These are phyloP conservation scores for Lophius americanus DNA, from an alignment of 2,797 vertebrate species.

Conservation along the genomic window DNA sequence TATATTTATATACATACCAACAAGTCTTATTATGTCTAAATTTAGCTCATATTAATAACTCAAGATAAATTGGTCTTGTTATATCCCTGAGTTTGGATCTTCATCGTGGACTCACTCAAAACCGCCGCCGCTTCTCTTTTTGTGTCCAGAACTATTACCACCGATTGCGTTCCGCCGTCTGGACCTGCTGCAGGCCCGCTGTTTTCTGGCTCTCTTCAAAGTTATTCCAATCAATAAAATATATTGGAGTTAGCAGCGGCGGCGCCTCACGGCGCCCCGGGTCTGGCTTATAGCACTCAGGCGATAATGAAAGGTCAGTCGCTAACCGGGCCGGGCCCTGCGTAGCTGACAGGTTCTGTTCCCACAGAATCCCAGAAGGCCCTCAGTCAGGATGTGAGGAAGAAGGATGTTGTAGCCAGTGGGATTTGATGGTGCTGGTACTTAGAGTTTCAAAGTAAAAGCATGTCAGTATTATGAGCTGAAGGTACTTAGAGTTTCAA, in stretches of 20 bases:
- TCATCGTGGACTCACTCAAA: not conserved
- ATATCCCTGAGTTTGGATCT: too few species aligned
- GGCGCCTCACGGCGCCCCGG: slow-evolving; percentile 29
- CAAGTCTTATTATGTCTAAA: too few species aligned
- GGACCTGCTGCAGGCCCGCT: slow-evolving; percentile 30
- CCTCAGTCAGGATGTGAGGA: slow-evolving; percentile 26
- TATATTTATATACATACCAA: too few species aligned
- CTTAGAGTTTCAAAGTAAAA: slow-evolving; percentile 12
- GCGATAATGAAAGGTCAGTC: slow-evolving; percentile 68
- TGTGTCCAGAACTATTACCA: slow-evolving; percentile 19
- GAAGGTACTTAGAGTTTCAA: too few species aligned
- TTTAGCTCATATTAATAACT: too few species aligned
- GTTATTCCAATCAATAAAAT: slow-evolving; percentile 53
- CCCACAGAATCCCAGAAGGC: slow-evolving; percentile 26
- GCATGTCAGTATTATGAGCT: not conserved
- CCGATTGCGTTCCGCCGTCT: slow-evolving; percentile 26
- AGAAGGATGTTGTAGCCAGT: slow-evolving; percentile 25
- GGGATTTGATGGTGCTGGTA: slow-evolving; percentile 26
- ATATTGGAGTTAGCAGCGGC: slow-evolving; percentile 50
- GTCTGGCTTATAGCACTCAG: slow-evolving; percentile 42
- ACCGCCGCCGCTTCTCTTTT: not conserved
- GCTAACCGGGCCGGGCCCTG: slow-evolving; percentile 43
- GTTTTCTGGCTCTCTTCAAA: slow-evolving; percentile 39
- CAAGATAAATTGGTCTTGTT: too few species aligned
- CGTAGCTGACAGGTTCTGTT: slow-evolving; percentile 35